Percentiles rank a stretch among this genome's conserved stretches.
phyloP scores from a whole-genome alignment of 2,888 invertebrate genomes.

The Drosophila anceps region DNA sequence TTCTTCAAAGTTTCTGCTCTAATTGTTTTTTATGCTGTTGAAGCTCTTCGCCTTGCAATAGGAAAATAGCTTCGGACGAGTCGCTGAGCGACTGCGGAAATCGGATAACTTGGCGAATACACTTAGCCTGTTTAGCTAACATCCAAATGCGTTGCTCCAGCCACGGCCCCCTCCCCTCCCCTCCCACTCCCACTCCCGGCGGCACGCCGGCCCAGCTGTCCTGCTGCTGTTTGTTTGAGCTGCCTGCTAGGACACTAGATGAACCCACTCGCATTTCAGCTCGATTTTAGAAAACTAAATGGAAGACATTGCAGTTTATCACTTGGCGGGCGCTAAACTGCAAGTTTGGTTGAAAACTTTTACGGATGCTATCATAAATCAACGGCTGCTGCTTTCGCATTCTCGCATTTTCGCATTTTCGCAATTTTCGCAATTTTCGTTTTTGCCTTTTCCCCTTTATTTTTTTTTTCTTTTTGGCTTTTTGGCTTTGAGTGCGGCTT shows the following conservation, averaged over 20 bases:
- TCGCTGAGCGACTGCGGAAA: slow-evolving; percentile 30
- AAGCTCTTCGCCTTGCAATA: slow-evolving; percentile 10
- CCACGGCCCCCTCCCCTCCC: neutral
- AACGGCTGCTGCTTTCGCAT: slow-evolving; percentile 36
- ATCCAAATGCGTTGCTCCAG: slow-evolving; percentile 19
- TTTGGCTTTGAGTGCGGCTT: slow-evolving; percentile 8
- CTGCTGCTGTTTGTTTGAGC: slow-evolving; percentile 1
- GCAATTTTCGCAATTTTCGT: neutral
- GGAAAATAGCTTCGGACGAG: slow-evolving; percentile 22
- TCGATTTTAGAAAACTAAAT: slow-evolving; percentile 18
- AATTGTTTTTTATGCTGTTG: slow-evolving; percentile 44
- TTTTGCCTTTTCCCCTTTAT: slow-evolving; percentile 2
- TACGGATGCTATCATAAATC: slow-evolving; percentile 68
- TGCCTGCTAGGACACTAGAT: slow-evolving; percentile 6
- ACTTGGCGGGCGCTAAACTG: slow-evolving; percentile 71
- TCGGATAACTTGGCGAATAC: slow-evolving; percentile 44
- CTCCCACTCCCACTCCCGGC: neutral
- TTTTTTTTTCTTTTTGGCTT: slow-evolving; percentile 3
- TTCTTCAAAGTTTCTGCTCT: slow-evolving; percentile 26
- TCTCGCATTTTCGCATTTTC: neutral
- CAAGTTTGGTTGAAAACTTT: slow-evolving; percentile 67
- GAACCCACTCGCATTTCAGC: slow-evolving; percentile 30
- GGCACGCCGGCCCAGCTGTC: slow-evolving; percentile 11
- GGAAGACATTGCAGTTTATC: slow-evolving; percentile 62
- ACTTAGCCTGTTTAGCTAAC: slow-evolving; percentile 29